These are phyloP conservation scores for Phallusia fumigata DNA, from an alignment of 23 tunicate species.

Conservation along the genomic window DNA sequence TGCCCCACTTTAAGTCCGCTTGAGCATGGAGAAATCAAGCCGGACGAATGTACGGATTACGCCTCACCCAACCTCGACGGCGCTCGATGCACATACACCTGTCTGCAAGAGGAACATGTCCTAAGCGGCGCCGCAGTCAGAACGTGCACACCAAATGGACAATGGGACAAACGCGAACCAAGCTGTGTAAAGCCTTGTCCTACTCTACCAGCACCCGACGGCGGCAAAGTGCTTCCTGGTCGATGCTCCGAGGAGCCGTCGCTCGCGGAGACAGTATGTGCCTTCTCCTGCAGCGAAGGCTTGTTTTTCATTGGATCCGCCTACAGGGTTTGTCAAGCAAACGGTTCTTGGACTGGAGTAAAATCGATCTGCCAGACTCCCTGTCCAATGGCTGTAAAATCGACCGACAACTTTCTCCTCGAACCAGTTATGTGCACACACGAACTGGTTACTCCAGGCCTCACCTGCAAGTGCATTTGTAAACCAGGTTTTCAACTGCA, in stretches of 20 bases:
- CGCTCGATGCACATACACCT: constrained; percentile 33
- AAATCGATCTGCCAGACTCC: constrained; percentile 29
- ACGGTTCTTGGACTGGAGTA: constrained; percentile 63
- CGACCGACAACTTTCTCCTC: constrained; percentile 17
- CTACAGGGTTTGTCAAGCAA: constrained; percentile 35
- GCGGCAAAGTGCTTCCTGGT: constrained; percentile 37
- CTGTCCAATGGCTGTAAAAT: constrained; percentile 24
- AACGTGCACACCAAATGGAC: constrained; percentile 36
- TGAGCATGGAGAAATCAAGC: constrained; percentile 35
- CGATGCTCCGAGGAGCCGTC: constrained; percentile 21
- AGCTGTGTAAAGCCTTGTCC: constrained; percentile 72
- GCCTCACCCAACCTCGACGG: constrained; percentile 21
- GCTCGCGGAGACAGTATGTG: constrained; percentile 43
- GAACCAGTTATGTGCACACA: constrained; percentile 32
- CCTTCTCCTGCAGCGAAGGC: constrained; percentile 25
- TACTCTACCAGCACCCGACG: background rate
- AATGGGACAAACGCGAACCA: constrained; percentile 40
- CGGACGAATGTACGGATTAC: constrained; percentile 29
- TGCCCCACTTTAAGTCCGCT: constrained; percentile 41
- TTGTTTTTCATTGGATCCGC: constrained; percentile 31
- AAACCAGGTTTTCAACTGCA: constrained; percentile 28
- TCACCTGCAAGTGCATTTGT: constrained; percentile 39
- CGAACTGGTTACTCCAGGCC: constrained; percentile 20
- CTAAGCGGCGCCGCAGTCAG: constrained; percentile 26
- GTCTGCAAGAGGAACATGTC: constrained; percentile 42